Percentiles rank a stretch among this genome's conserved stretches.
phyloP scores from a whole-genome alignment of 2,113 vertebrate genomes.

The Alectura lathami region DNA sequence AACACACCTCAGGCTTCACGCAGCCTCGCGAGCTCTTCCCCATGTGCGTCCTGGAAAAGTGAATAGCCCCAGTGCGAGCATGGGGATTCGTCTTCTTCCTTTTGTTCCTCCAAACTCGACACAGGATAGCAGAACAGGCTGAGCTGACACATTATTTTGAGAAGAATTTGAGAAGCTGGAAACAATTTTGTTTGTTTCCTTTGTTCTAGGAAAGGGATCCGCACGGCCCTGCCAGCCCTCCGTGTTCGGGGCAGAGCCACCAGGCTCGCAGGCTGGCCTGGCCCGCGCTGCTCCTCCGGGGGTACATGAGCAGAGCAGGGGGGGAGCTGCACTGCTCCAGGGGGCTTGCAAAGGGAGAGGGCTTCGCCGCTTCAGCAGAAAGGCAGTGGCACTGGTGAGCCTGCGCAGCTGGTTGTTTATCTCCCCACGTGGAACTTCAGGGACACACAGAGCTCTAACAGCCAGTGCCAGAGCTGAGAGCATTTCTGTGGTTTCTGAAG shows the following conservation, averaged over 20 bases:
- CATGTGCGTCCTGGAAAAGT: not conserved
- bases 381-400: not conserved
- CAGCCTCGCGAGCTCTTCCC: not conserved
- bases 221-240: not conserved
- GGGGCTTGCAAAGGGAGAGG: not conserved
- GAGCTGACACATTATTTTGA: not conserved
- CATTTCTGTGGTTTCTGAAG: not conserved
- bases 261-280: not conserved
- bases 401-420: not conserved
- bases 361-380: not conserved
- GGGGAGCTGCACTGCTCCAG: not conserved
- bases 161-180: constrained; percentile 20
- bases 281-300: not conserved
- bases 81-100: not conserved
- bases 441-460: not conserved
- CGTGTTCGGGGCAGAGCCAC: not conserved
- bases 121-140: not conserved
- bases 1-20: not conserved
- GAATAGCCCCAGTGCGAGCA: not conserved
- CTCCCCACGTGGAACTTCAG: not conserved
- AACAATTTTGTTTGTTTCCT: not conserved
- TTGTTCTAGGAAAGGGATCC: not conserved
- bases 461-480: not conserved
- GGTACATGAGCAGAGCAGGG: not conserved
- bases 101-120: not conserved